phyloP scores from a whole-genome alignment of 2,797 vertebrate genomes.

The Rachycentron canadum region DNA sequence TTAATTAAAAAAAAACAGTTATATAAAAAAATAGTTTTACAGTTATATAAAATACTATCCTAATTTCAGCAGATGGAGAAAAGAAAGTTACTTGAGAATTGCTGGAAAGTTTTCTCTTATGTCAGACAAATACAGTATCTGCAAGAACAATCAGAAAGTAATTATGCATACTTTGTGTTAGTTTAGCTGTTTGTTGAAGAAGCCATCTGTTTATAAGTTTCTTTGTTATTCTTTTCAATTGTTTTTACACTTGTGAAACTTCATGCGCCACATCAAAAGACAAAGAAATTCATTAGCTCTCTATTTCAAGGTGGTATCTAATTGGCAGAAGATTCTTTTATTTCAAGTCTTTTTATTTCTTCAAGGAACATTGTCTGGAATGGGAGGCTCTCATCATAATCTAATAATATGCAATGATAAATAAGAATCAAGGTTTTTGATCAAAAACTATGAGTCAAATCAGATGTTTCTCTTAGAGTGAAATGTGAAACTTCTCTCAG shows the following conservation, averaged over 20 bases:
- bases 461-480: conserved; percentile 78
- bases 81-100: conserved; percentile 46
- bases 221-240: conserved; percentile 77
- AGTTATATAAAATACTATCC: conserved; percentile 1
- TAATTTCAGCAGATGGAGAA: conserved; percentile 49
- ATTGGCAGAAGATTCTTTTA: conserved; percentile 81
- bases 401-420: conserved; percentile 79
- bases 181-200: conserved; percentile 68
- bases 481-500: conserved; percentile 79
- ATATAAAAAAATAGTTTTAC: conserved; percentile 2
- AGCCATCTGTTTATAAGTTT: conserved; percentile 81
- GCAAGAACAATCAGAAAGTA: conserved; percentile 64
- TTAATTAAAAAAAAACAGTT: not conserved
- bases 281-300: conserved; percentile 77
- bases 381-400: conserved; percentile 76
- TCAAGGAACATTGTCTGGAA: conserved; percentile 77
- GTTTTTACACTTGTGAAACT: conserved; percentile 80
- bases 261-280: conserved; percentile 79
- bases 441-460: conserved; percentile 80
- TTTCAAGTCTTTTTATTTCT: conserved; percentile 79
- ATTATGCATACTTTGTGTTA: conserved; percentile 66
- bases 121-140: conserved; percentile 57
- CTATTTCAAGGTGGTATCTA: conserved; percentile 78
- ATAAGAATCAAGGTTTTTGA: conserved; percentile 78
- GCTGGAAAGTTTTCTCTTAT: conserved; percentile 67